Base-by-base conservation (phyloP, 2,888 invertebrate genomes). In the Bhutanitis thaidina region DNA sequence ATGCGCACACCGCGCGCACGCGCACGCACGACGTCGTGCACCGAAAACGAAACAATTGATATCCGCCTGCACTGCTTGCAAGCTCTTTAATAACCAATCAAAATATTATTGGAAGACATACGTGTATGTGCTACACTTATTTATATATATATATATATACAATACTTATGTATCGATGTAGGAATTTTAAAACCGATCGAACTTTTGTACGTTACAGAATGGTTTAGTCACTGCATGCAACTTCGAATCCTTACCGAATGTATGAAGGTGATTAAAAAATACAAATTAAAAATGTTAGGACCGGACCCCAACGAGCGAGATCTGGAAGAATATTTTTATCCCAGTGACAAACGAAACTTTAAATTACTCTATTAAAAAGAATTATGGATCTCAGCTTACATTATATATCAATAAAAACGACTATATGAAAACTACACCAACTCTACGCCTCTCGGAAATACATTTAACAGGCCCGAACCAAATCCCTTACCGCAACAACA, bases 1-100 rank as follows among this genome's bases (percentile, higher is more conserved):
- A 56, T 56, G 49, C 35, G 48, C 35, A 30, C 44, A 25, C 46
- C 51, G 53, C 59, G 47, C 34, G 43, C 57, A 3, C 57, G 8
- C 55, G 57, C 56, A 59, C 8, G n/a, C n/a, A n/a, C n/a, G n/a
- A n/a, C n/a, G 27, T 27, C 27, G 7, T 27, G 4, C 2, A 27
- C 5, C 56, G 14, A 14, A 43, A 37, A 41, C 36, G 16, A 13
- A 35, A 35, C 27, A 14, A 3, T 40, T n/a, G 46, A 27, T 12
- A 40, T 12, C 27, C 15, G 27, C 16, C 13, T 9, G 29, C 35
- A 14, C 5, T 8, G 30, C 39, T 46, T 37, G 15, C 27, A 10
- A 29, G 14, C 35, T 1, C n/a, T 29, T 4, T 12, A 37, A 37
- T 37, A 12, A 30, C 10, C 37, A 20, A 29, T 15, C 7, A 10